Evolutionary conservation across 1,140 invertebrate species (phyloP).

Genomic region (Drosophila mayri): DNA sequence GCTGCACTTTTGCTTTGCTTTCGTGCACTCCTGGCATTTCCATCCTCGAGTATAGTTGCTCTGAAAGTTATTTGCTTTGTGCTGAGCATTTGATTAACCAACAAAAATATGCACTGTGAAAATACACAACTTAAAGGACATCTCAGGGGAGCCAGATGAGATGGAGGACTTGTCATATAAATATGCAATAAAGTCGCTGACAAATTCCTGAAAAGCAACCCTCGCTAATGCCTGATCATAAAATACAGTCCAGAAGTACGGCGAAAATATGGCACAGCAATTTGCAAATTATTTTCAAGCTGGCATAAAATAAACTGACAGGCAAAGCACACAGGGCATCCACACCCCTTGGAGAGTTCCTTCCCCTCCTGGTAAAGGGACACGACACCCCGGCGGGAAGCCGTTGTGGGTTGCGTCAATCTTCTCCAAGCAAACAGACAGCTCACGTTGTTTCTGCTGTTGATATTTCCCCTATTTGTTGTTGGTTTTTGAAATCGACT

Average conservation of each 20-base stretch:
- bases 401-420: constrained; percentile 41
- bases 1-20: constrained; percentile 1
- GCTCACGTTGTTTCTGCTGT: constrained; percentile 57
- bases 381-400: constrained; percentile 6
- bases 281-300: constrained; percentile 83
- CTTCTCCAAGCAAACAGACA: constrained; percentile 46
- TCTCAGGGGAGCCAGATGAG: neutral
- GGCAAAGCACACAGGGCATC: constrained; percentile 2
- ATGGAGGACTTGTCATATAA: constrained; percentile 35
- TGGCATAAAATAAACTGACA: constrained; percentile 81
- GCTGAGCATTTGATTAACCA: constrained; percentile 73
- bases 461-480: constrained; percentile 68
- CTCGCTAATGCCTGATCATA: constrained; percentile 71
- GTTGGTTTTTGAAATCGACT: constrained; percentile 80
- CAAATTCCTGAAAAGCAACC: constrained; percentile 47
- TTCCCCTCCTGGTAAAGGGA: constrained; percentile 4
- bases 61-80: constrained; percentile 58
- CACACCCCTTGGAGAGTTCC: neutral
- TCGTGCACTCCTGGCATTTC: constrained; percentile 29
- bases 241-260: constrained; percentile 53
- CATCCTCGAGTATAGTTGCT: constrained; percentile 39
- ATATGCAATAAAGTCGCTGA: constrained; percentile 58
- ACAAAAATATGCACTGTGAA: constrained; percentile 52
- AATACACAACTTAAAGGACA: constrained; percentile 19
- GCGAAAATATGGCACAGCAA: constrained; percentile 73